Conservation (phyloP, 2,888 invertebrate species). For the Troglohyphantes excavatus region DNA sequence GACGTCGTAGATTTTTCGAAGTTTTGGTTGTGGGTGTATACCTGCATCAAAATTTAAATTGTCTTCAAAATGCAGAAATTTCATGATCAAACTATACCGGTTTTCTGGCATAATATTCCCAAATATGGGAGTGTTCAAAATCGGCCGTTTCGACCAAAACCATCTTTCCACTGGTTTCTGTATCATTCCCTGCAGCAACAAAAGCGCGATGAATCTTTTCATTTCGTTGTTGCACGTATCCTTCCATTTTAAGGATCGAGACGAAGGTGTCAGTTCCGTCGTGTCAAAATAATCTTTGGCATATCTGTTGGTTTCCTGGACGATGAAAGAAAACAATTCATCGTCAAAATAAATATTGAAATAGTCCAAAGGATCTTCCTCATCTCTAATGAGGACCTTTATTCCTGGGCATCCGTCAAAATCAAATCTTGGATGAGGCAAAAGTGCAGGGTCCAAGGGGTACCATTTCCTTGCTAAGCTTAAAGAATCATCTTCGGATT, state of each 20-base stretch:
- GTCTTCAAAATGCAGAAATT: constrained; percentile 30
- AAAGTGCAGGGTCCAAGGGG: neutral
- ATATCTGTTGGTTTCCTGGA: constrained; percentile 31
- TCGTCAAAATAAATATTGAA: constrained; percentile 36
- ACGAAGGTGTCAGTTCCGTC: neutral
- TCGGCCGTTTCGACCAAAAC: constrained; percentile 25
- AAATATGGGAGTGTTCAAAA: constrained; percentile 8
- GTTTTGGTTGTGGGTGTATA: neutral
- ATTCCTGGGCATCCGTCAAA: constrained; percentile 33
- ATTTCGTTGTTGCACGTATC: constrained; percentile 5
- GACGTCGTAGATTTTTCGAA: neutral
- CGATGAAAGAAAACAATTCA: neutral
- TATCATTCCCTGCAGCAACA: constrained; percentile 32
- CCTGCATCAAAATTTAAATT: neutral
- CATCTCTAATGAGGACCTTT: neutral
- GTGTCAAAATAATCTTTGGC: neutral
- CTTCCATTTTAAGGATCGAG: constrained; percentile 8
- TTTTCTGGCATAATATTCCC: constrained; percentile 8
- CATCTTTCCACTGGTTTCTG: constrained; percentile 38
- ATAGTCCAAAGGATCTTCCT: neutral
- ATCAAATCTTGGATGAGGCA: constrained; percentile 33
- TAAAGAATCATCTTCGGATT: too few species aligned
- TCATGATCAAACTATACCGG: constrained; percentile 7
- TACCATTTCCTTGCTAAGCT: too few species aligned
- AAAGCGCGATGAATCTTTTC: constrained; percentile 1